A percentile compares a stretch with the other conserved stretches of the same genome.
phyloP scores from a whole-genome alignment of 2,113 vertebrate genomes.

The Malurus elegans region DNA sequence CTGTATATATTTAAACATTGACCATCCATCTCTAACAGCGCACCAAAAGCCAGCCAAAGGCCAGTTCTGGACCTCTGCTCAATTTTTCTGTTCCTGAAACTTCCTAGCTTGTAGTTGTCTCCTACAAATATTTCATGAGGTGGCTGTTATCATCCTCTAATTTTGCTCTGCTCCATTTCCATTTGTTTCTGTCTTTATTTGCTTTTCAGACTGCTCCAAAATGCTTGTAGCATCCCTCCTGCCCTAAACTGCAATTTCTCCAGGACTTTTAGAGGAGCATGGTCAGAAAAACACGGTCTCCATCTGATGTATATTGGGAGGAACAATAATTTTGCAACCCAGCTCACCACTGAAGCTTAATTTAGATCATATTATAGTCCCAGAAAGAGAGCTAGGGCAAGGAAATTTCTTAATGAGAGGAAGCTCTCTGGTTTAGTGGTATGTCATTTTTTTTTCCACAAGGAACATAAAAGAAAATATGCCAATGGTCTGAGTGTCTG shows the following conservation, averaged over 20 bases:
- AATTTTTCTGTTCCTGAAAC: not conserved
- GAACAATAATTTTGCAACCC: not conserved
- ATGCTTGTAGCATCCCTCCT: not conserved
- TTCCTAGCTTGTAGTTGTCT: not conserved
- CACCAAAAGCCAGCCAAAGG: not conserved
- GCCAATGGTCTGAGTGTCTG: not conserved
- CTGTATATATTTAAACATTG: not conserved
- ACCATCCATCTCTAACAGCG: not conserved
- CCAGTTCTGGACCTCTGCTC: not conserved
- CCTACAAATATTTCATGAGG: not conserved
- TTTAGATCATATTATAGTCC: not conserved
- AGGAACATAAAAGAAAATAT: not conserved
- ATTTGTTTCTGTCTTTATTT: not conserved
- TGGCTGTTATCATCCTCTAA: not conserved
- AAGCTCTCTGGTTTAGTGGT: not conserved
- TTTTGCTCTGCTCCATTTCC: not conserved
- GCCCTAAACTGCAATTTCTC: not conserved
- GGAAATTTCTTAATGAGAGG: not conserved
- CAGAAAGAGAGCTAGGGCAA: not conserved
- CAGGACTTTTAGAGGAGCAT: not conserved
- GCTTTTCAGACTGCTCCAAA: not conserved
- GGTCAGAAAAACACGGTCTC: not conserved
- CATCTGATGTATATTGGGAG: not conserved
- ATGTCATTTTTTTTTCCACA: rapidly evolving
- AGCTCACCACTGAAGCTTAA: not conserved